Conservation (phyloP, 1,140 invertebrate genomes). For the Heliconius hewitsoni region DNA sequence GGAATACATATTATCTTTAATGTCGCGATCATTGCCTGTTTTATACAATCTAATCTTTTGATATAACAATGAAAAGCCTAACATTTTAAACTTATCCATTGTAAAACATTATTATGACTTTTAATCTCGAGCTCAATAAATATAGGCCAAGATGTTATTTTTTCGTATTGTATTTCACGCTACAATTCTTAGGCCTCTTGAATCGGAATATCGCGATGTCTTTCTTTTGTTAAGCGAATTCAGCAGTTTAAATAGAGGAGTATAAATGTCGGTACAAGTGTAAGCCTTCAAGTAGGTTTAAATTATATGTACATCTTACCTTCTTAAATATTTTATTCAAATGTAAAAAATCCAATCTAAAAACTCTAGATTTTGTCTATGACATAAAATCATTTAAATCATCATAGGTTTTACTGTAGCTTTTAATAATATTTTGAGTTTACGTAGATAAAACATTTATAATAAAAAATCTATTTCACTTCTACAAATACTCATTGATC, state of each 20-base stretch:
- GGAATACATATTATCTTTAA: neutral
- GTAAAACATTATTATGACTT: conserved; percentile 21
- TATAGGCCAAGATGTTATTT: conserved; percentile 44
- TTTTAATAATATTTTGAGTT: too few relatives aligned
- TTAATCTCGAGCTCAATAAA: conserved; percentile 46
- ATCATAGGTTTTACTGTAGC: too few relatives aligned
- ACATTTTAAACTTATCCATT: conserved; percentile 11
- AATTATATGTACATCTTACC: neutral
- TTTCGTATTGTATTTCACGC: conserved; percentile 40
- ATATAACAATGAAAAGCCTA: neutral
- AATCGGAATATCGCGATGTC: conserved; percentile 38
- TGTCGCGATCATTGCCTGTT: conserved; percentile 1
- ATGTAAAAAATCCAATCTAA: neutral
- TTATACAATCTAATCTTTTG: neutral
- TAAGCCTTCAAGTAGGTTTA: conserved; percentile 8
- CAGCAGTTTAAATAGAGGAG: conserved; percentile 31
- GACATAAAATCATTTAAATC: neutral
- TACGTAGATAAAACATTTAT: too few relatives aligned
- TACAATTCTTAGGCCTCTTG: conserved; percentile 38
- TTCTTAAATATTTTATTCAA: neutral
- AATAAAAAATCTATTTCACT: too few relatives aligned
- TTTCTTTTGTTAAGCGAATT: conserved; percentile 41
- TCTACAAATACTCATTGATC: too few relatives aligned
- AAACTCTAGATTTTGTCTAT: neutral
- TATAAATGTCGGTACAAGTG: conserved; percentile 27